Percentiles rank a stretch among this genome's conserved stretches.
phyloP scores from a whole-genome alignment of 2,888 invertebrate species.

The Cactoblastis cactorum region DNA sequence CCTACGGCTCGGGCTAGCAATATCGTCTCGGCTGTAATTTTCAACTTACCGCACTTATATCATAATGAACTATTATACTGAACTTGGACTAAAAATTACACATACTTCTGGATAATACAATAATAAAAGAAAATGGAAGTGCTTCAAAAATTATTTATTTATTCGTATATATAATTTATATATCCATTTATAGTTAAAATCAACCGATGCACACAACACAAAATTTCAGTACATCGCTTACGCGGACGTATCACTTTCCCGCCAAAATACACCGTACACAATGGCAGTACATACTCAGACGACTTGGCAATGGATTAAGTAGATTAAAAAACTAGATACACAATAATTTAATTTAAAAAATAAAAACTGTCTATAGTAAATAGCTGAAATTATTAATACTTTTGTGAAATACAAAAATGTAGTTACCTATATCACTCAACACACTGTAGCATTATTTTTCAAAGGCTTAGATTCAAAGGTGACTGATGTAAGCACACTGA shows the following conservation, averaged over 20 bases:
- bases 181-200: constrained; percentile 75
- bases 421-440: not conserved
- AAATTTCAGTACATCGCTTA: constrained; percentile 35
- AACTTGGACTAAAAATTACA: no score
- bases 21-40: no score
- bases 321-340: constrained; percentile 19
- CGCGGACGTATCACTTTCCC: constrained; percentile 34
- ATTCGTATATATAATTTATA: constrained; percentile 78
- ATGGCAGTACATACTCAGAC: constrained; percentile 39
- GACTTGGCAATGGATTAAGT: constrained; percentile 22
- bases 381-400: constrained; percentile 5
- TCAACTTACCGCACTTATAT: no score
- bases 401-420: constrained; percentile 5
- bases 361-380: constrained; percentile 14
- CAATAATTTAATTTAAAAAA: constrained; percentile 24
- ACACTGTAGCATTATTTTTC: not conserved
- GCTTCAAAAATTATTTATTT: constrained; percentile 78
- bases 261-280: constrained; percentile 38
- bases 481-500: no score
- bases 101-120: no score
- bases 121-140: constrained; percentile 58
- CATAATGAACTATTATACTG: no score
- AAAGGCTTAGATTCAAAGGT: no score
- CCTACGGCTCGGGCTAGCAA: no score
- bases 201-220: constrained; percentile 72